Evolutionary conservation across 2,113 vertebrate species (phyloP).

Genomic region (Gulo gulo): DNA sequence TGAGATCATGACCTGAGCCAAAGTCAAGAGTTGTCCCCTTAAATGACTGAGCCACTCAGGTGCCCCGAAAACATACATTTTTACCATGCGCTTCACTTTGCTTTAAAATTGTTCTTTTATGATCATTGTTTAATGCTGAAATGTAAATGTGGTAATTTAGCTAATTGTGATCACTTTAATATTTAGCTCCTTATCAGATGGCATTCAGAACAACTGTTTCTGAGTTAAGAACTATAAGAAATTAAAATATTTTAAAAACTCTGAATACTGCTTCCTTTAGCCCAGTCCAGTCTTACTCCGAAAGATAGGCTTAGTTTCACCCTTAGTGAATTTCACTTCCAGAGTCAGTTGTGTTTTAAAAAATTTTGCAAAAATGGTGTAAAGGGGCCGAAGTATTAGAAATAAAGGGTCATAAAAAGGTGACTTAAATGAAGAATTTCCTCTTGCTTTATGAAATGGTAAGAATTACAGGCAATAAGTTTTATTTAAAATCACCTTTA

Average conservation of each 20-base stretch:
- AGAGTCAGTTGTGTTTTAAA: background rate
- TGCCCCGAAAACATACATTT: background rate
- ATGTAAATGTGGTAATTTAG: background rate
- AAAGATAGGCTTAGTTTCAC: background rate
- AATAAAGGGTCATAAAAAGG: background rate
- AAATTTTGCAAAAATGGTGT: background rate
- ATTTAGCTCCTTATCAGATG: background rate
- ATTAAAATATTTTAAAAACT: background rate
- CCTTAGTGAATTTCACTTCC: background rate
- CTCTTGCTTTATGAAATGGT: background rate
- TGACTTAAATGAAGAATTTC: background rate
- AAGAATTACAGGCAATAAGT: background rate
- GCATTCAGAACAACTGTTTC: background rate
- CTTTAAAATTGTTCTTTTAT: background rate
- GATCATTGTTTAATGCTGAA: background rate
- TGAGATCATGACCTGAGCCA: background rate
- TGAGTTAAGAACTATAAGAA: background rate
- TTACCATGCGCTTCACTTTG: background rate
- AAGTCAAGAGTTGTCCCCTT: background rate
- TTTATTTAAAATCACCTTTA: background rate
- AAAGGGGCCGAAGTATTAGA: background rate
- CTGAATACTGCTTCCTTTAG: background rate
- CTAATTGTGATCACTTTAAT: background rate
- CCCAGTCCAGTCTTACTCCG: background rate
- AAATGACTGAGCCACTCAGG: background rate